Conservation (phyloP, 2,113 vertebrate genomes). For the Plotosus lineatus region DNA sequence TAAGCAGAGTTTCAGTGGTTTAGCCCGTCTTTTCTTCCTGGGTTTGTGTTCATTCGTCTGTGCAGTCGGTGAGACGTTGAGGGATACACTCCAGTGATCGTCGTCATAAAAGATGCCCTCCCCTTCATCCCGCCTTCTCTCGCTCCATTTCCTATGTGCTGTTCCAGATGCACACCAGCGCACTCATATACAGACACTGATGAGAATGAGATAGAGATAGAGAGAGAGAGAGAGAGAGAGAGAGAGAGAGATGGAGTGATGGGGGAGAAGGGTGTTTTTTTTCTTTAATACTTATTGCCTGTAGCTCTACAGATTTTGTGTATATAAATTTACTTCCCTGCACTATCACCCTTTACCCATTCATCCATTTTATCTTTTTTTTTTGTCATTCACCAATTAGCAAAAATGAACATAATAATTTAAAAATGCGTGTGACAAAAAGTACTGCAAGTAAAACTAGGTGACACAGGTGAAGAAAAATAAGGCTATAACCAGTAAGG, state of each 20-base stretch:
- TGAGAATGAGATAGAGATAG: neutral
- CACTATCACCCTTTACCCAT: neutral
- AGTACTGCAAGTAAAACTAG: neutral
- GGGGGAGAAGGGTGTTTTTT: neutral
- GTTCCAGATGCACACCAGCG: slow-evolving; percentile 20
- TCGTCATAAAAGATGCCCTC: slow-evolving; percentile 2
- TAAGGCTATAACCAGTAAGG: neutral
- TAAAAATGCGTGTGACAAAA: neutral
- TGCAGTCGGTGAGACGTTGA: slow-evolving; percentile 6
- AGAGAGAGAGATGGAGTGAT: neutral
- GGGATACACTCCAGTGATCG: slow-evolving; percentile 19
- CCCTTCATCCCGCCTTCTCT: slow-evolving; percentile 23
- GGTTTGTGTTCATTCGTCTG: slow-evolving; percentile 13
- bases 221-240: neutral
- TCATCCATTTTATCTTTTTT: no score
- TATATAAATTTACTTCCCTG: neutral
- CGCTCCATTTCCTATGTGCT: slow-evolving; percentile 30
- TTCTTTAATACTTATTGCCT: slow-evolving; percentile 4
- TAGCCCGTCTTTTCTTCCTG: slow-evolving; percentile 19
- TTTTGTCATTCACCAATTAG: neutral
- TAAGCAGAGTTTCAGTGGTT: slow-evolving; percentile 28
- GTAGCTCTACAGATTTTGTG: neutral
- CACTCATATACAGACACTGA: neutral
- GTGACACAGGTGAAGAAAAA: no score
- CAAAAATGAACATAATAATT: neutral